Base-by-base conservation (phyloP, 2,888 invertebrate species). In the Andrena minutula region DNA sequence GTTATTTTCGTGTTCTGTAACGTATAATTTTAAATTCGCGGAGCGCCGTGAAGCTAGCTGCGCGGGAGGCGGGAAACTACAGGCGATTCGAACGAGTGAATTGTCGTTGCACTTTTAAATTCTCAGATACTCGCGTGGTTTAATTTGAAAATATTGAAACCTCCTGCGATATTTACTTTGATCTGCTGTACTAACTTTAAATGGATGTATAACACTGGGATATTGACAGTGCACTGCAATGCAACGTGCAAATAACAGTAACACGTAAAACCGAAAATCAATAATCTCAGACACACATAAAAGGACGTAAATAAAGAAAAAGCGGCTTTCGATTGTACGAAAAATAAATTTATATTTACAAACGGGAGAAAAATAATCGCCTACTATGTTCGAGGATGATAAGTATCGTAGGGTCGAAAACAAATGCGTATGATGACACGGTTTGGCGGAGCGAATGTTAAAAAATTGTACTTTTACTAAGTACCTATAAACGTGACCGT, bases 281-380 rank as follows among this genome's bases (percentile, higher is more conserved):
- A n/a, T 49, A 35, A 35, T 60, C 63, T 32, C 49, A 60, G 4
- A 10, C 51, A 35, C 68, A 70, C 68, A 41, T 64, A 2, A 75
- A 61, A 82, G 88, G 86, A 78, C 20, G 53, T 68, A 85, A 89
- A 89, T 88, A 86, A 89, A 79, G 41, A 65, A 65, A 66, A 75
- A 82, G 73, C 75, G 77, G 47, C 28, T 30, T 79, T 85, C 56
- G 73, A 51, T 76, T 83, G 75, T 89, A 82, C 75, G 85, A 86
- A 88, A 91, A 87, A 86, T 85, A 85, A 80, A 79, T 85, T 86
- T 90, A 76, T 90, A 89, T 90, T 90, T 90, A 87, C 83, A 90
- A 88, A 79, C 74, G 47, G 28, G 60, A 63, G 51, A 23, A 60
- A 28, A 56, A 75, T 76, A 66, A 60, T 74, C 61, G 60, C 56